phyloP scores from a whole-genome alignment of 2,113 vertebrate species.

The Protobothrops mucrosquamatus region DNA sequence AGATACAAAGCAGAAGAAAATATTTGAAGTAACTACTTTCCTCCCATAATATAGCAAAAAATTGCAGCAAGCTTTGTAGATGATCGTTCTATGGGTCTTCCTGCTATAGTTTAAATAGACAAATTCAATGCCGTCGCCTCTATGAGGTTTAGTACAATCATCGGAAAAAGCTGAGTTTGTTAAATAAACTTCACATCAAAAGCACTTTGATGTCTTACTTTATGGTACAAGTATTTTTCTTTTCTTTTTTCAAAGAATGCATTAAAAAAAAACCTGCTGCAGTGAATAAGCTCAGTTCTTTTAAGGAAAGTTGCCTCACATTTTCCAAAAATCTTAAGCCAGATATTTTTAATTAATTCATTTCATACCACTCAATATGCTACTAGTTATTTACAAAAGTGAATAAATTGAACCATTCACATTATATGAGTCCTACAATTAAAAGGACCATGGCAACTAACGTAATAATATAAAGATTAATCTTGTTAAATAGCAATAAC shows the following conservation, averaged over 20 bases:
- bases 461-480: background rate
- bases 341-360: background rate
- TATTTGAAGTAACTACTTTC: conserved; percentile 17
- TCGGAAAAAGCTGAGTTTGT: conserved; percentile 61
- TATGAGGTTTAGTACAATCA: conserved; percentile 68
- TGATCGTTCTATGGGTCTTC: conserved; percentile 51
- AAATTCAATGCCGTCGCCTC: conserved; percentile 62
- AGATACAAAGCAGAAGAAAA: background rate
- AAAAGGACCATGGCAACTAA: background rate
- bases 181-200: conserved; percentile 73
- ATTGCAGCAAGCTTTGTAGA: conserved; percentile 47
- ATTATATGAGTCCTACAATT: background rate
- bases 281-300: conserved; percentile 49
- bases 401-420: background rate
- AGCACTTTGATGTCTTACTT: conserved; percentile 66
- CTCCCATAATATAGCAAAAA: conserved; percentile 10
- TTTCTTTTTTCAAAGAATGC: conserved; percentile 45
- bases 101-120: conserved; percentile 62
- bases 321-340: conserved; percentile 38
- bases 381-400: background rate
- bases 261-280: conserved; percentile 41
- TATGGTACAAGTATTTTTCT: conserved; percentile 51
- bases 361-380: background rate
- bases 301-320: conserved; percentile 58
- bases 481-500: background rate